phyloP scores from a whole-genome alignment of 2,113 vertebrate genomes.

The Anolis sagrei region DNA sequence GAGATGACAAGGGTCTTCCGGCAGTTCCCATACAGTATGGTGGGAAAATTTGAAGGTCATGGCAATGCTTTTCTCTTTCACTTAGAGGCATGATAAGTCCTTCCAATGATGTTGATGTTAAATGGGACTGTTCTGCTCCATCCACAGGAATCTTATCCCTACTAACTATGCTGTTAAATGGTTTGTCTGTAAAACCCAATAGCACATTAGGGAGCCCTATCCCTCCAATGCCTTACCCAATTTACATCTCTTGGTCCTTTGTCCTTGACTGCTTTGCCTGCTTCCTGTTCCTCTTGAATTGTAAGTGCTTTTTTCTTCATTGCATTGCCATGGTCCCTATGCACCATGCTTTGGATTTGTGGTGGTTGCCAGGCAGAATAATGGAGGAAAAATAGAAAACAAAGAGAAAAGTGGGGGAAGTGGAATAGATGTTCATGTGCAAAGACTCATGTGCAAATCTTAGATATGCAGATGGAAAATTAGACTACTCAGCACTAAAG shows the following conservation, averaged over 20 bases:
- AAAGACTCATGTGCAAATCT: no score
- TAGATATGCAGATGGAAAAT: no score
- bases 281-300: background rate
- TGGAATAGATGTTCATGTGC: no score
- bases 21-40: no score
- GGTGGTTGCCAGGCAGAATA: background rate
- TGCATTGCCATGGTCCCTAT: no score
- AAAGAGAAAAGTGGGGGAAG: background rate
- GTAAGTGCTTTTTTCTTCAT: background rate
- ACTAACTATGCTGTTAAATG: background rate
- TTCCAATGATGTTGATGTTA: no score
- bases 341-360: no score
- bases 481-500: no score
- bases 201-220: background rate
- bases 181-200: background rate
- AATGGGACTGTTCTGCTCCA: background rate
- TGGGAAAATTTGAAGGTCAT: background rate
- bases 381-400: background rate
- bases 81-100: background rate
- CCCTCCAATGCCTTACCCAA: background rate
- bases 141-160: background rate
- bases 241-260: background rate
- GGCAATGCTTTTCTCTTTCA: background rate
- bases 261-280: background rate
- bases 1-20: no score